Base-by-base conservation (phyloP, 1,140 invertebrate genomes). In the Drosophila rufa region DNA sequence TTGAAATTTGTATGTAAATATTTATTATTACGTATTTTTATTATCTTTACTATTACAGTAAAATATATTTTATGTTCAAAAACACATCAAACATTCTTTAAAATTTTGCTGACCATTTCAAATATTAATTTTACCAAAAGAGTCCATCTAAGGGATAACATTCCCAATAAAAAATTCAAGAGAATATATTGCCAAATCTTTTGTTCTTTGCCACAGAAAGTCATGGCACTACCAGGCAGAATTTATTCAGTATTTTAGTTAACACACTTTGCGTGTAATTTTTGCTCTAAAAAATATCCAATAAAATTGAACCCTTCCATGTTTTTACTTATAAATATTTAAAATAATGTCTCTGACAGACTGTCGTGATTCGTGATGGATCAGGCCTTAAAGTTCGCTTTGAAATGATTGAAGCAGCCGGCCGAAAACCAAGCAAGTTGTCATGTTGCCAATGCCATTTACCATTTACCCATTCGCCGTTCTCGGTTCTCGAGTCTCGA, bases 381-480 rank as follows among this genome's bases (percentile, higher is more conserved):
- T 55, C 30, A 27, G 46, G 30, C 68, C 46, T 56, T 53, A 77
- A 53, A 46, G 22, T 51, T 53, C 47, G 17, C 33, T 42, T 33
- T 22, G 17, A 43, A 36, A 60, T 65, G 65, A 71, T 66, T 65
- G 61, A 70, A 70, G 46, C 36, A 53, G 57, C 30, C 25, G 46
- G 38, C 46, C 27, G 40, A 47, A 75, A 76, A 76, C 27, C 53
- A 40, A 43, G 55, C 48, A 55, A 56, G 75, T 60, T 77, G 64
- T 69, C 62, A 68, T 74, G 75, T 56, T 78, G 75, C 56, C 65
- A 57, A 33, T 50, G 60, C 53, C 73, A 65, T 56, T 51, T 62
- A 68, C 48, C 48, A 46, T 58, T 71, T 38, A 40, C 48, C 51
- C 30, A 33, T 65, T 70, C 46, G 22, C 25, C 12, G 33, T 47